Conservation (phyloP, 2,113 vertebrate species). For the Albula goreensis region DNA sequence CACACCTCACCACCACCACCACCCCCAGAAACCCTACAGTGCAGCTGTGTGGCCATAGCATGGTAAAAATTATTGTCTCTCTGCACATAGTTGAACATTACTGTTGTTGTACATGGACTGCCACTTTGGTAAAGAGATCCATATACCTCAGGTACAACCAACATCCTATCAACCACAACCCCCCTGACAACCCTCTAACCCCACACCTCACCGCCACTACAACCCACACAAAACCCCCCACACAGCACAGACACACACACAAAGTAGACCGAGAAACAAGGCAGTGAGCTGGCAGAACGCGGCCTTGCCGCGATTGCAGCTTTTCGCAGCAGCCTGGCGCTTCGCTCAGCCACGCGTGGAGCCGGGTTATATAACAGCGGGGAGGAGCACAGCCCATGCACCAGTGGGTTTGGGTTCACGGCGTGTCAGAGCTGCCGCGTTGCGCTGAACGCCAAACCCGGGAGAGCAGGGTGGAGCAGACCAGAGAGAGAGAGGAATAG, state of each 20-base stretch:
- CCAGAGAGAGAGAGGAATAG: conserved; percentile 1
- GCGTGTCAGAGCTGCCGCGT: not conserved
- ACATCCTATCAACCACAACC: too few species aligned
- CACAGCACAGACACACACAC: not conserved
- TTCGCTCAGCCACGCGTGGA: conserved; percentile 38
- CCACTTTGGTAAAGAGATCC: too few species aligned
- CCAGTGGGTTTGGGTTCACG: conserved; percentile 26
- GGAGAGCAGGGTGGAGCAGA: not conserved
- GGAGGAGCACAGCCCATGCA: conserved; percentile 43
- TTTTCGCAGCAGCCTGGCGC: conserved; percentile 39
- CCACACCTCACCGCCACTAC: not conserved
- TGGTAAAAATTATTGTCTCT: too few species aligned
- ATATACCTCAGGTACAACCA: too few species aligned
- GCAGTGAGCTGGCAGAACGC: not conserved
- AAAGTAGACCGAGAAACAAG: not conserved
- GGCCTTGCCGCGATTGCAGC: not conserved
- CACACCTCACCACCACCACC: too few species aligned
- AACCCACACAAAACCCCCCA: not conserved
- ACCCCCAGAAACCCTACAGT: too few species aligned
- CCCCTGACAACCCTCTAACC: too few species aligned
- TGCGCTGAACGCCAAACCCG: not conserved
- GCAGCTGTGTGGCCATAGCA: too few species aligned
- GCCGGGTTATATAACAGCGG: conserved; percentile 56
- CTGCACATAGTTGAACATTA: too few species aligned
- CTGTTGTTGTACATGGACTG: too few species aligned